Base-by-base conservation (phyloP, 2,888 invertebrate genomes). In the Opisthograptis luteolata region DNA sequence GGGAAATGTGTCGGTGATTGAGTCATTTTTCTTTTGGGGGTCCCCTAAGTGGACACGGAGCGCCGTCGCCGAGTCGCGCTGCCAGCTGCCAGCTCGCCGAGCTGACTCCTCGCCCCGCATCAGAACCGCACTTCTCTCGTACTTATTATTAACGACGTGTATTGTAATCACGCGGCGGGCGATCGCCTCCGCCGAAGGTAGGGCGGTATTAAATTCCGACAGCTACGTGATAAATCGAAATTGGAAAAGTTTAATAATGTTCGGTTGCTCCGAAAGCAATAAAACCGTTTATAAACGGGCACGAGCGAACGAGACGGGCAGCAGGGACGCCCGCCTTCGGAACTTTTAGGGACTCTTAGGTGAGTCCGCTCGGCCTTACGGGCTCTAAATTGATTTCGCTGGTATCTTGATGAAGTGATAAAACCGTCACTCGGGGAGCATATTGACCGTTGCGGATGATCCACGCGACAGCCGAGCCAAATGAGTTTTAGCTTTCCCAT, bases 201-300 rank as follows among this genome's bases (percentile, higher is more conserved):
- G 88, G 89, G 89, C 87, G 90, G 90, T 90, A 90, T 90, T 90
- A 90, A 90, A 90, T 90, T 90, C 90, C 90, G 90, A 90, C 90
- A 90, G 89, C 90, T 90, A 90, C 90, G 90, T 90, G 90, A 90
- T 90, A 90, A 91, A 90, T 90, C 90, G 90, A 90, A 91, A 91
- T 91, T 91, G 90, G 91, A 90, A 91, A 91, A 91, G 90, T 91
- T 91, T 91, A 91, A 91, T 91, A 91, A 91, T 90, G 91, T 90
- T 90, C 90, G 89, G 89, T 89, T 89, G 89, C 90, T 89, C 89
- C 89, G 88, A 89, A 89, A 88, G 90, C 91, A 90, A 91, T 90
- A 91, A 91, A 91, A 91, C 87, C 90, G 90, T 90, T 91, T 90
- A 90, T 88, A 91, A 89, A 88, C 88, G 90, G 89, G 89, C 87